Conservation (phyloP, 2,888 invertebrate genomes). For the Pocota personata region DNA sequence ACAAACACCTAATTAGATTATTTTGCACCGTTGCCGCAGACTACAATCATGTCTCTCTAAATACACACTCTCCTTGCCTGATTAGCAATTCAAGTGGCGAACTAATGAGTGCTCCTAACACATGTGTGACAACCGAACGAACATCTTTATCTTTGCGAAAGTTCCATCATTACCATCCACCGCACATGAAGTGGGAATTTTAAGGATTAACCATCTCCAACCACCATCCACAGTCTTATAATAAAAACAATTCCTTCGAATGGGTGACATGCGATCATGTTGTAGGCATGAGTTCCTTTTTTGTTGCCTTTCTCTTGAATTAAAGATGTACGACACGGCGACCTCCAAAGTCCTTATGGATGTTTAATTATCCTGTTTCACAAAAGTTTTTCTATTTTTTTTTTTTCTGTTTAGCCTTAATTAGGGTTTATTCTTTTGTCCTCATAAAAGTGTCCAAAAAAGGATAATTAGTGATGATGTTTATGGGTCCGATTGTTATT, state of each 20-base stretch:
- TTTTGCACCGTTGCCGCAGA: slow-evolving; percentile 28
- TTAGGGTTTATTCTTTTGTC: slow-evolving; percentile 21
- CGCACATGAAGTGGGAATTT: slow-evolving; percentile 39
- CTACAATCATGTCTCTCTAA: background rate
- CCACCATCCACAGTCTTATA: background rate
- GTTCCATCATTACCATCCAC: slow-evolving; percentile 43
- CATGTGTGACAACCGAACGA: slow-evolving; percentile 56
- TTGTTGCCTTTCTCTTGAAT: background rate
- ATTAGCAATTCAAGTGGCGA: slow-evolving; percentile 65
- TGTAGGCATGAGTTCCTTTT: background rate
- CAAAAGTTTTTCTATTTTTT: background rate
- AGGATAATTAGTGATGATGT: slow-evolving; percentile 36
- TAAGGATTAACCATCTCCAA: slow-evolving; percentile 37
- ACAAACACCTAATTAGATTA: slow-evolving; percentile 71
- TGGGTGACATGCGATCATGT: slow-evolving; percentile 34
- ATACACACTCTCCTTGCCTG: background rate
- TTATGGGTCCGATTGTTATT: slow-evolving; percentile 20
- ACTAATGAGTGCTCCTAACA: slow-evolving; percentile 52
- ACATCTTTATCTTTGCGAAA: slow-evolving; percentile 40
- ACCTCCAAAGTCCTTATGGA: slow-evolving; percentile 5
- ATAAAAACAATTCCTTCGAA: slow-evolving; percentile 4
- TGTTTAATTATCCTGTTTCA: slow-evolving; percentile 29
- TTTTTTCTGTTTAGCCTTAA: background rate
- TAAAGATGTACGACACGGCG: background rate
- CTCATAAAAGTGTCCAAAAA: slow-evolving; percentile 32